Evolutionary conservation across 1,140 invertebrate genomes (phyloP).

Genomic region (Chymomyza costata): DNA sequence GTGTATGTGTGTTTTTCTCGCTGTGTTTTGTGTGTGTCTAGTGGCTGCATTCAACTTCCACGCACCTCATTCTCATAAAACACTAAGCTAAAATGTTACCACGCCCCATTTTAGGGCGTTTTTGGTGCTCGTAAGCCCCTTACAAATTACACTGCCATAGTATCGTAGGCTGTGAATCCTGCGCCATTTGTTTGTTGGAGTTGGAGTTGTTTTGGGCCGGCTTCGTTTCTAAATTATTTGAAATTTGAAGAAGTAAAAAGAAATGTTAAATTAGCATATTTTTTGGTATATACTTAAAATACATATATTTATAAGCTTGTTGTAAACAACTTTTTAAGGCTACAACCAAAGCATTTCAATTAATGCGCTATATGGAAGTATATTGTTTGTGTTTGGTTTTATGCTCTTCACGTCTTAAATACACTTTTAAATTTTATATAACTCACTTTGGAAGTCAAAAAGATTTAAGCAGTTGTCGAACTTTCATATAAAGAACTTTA

Average conservation of each 20-base stretch:
- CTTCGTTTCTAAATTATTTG: conserved; percentile 84
- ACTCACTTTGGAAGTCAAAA: no score
- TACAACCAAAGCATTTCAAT: conserved; percentile 67
- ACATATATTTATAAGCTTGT: conserved; percentile 13
- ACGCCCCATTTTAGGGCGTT: conserved; percentile 7
- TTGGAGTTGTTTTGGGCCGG: conserved; percentile 79
- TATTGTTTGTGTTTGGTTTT: no score
- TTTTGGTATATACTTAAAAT: neutral
- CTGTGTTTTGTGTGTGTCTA: neutral
- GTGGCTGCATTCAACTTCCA: conserved; percentile 1
- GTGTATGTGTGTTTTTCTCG: no score
- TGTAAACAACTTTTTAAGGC: conserved; percentile 25
- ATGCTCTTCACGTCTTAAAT: no score
- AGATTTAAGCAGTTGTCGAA: no score
- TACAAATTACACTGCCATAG: conserved; percentile 95
- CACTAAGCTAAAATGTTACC: neutral
- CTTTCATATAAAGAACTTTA: no score
- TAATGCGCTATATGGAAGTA: no score
- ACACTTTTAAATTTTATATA: no score
- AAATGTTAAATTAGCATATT: neutral
- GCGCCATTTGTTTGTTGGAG: conserved; percentile 81
- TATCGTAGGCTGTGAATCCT: conserved; percentile 95
- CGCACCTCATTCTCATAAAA: conserved; percentile 9
- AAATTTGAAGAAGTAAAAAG: no score
- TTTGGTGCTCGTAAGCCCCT: conserved; percentile 42